Conservation (phyloP, 2,113 vertebrate genomes). For the Oophaga pumilio region DNA sequence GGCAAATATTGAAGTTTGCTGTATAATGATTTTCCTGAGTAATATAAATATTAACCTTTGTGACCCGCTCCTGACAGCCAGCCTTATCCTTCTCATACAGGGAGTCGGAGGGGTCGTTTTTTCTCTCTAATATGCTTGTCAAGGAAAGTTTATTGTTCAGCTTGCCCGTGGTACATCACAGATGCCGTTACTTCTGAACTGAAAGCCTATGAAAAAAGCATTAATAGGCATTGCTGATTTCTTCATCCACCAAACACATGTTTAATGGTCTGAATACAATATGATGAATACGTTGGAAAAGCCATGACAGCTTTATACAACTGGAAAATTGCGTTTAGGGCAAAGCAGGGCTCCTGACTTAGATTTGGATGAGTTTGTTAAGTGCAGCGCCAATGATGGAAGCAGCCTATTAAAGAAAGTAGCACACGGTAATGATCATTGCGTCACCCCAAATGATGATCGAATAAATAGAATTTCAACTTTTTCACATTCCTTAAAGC, state of each 20-base stretch:
- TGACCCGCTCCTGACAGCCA: constrained; percentile 36
- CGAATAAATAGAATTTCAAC: neutral
- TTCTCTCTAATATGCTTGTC: constrained; percentile 45
- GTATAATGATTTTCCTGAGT: constrained; percentile 45
- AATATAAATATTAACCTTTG: constrained; percentile 44
- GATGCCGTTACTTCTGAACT: constrained; percentile 29
- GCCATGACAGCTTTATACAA: neutral
- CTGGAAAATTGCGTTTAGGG: constrained; percentile 6
- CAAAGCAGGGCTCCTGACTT: neutral
- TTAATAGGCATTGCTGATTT: constrained; percentile 37
- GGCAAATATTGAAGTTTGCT: neutral
- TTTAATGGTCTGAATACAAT: constrained; percentile 53
- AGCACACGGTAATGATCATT: neutral
- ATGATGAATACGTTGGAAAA: constrained; percentile 38
- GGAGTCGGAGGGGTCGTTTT: constrained; percentile 17
- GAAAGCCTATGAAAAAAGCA: constrained; percentile 29
- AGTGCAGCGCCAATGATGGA: neutral
- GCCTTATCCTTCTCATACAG: constrained; percentile 1
- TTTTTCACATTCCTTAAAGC: neutral
- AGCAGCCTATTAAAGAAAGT: neutral
- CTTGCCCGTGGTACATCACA: constrained; percentile 31
- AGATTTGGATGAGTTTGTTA: constrained; percentile 16
- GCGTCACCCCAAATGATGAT: neutral
- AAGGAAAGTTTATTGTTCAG: constrained; percentile 35
- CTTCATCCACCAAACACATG: constrained; percentile 33